A percentile compares a stretch with the other conserved stretches of the same genome.
These are phyloP conservation scores for Noctua fimbriata DNA, from an alignment of 2,888 invertebrate species.

Conservation along the genomic window DNA sequence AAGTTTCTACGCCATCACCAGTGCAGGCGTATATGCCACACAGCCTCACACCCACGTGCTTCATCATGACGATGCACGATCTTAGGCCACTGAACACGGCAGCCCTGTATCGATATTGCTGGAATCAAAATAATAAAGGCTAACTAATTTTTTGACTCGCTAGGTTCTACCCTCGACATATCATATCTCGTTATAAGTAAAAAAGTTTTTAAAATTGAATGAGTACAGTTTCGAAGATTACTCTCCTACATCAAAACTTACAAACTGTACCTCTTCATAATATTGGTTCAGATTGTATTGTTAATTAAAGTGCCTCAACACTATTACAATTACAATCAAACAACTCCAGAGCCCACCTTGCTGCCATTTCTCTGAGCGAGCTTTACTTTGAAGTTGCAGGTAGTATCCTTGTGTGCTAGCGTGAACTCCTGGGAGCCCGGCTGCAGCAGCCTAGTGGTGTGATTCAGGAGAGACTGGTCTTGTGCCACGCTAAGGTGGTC, in stretches of 20 bases:
- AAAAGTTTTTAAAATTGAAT: too few relatives aligned
- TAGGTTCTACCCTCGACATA: too few relatives aligned
- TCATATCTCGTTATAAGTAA: too few relatives aligned
- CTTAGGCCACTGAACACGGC: conserved; percentile 88
- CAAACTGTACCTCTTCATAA: neutral
- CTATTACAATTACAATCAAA: neutral
- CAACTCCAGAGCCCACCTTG: conserved; percentile 65
- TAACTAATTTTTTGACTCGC: too few relatives aligned
- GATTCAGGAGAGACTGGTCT: conserved; percentile 81
- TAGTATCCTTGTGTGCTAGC: conserved; percentile 79
- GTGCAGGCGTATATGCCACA: conserved; percentile 89
- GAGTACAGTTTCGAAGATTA: too few relatives aligned
- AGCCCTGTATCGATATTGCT: conserved; percentile 87
- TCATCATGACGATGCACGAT: conserved; percentile 81
- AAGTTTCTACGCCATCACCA: conserved; percentile 81
- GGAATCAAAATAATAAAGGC: conserved; percentile 50
- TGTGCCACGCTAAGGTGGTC: conserved; percentile 83
- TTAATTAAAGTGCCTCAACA: too few relatives aligned
- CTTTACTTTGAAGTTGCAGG: conserved; percentile 82
- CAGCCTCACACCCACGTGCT: conserved; percentile 83
- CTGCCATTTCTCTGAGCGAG: conserved; percentile 71
- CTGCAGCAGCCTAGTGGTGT: conserved; percentile 75
- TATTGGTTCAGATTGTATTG: too few relatives aligned
- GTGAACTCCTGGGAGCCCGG: conserved; percentile 81
- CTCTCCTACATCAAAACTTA: too few relatives aligned